These are phyloP conservation scores for Chloropsis cyanopogon DNA, from an alignment of 2,113 vertebrate species.

Conservation along the genomic window DNA sequence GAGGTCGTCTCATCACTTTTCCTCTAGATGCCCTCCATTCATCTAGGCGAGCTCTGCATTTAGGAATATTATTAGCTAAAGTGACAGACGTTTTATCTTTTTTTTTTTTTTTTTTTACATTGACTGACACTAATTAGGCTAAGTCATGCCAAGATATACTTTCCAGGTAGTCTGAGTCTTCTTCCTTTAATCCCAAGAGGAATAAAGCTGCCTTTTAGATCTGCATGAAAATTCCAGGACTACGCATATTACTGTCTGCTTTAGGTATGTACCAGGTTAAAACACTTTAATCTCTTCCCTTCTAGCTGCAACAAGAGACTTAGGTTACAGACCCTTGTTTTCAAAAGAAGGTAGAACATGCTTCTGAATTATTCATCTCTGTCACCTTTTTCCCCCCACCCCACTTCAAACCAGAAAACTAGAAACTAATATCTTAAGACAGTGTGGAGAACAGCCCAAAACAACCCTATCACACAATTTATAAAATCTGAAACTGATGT, in stretches of 20 bases:
- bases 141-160: not conserved
- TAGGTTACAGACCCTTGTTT: not conserved
- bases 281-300: not conserved
- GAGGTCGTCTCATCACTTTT: slow-evolving; percentile 78
- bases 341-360: not conserved
- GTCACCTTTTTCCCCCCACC: not conserved
- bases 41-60: slow-evolving; percentile 76
- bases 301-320: not conserved
- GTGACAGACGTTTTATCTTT: not conserved
- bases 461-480: not conserved
- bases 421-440: not conserved
- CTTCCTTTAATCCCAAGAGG: not conserved
- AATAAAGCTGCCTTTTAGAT: not conserved
- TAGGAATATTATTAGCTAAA: not conserved
- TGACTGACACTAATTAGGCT: not conserved
- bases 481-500: not conserved
- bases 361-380: not conserved
- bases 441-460: not conserved
- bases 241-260: not conserved
- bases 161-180: not conserved
- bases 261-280: not conserved
- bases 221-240: not conserved
- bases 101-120: not conserved
- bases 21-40: slow-evolving; percentile 83
- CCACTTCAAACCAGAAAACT: not conserved